These are phyloP conservation scores for Bombus turneri DNA, from an alignment of 1,140 invertebrate genomes.

Conservation along the genomic window DNA sequence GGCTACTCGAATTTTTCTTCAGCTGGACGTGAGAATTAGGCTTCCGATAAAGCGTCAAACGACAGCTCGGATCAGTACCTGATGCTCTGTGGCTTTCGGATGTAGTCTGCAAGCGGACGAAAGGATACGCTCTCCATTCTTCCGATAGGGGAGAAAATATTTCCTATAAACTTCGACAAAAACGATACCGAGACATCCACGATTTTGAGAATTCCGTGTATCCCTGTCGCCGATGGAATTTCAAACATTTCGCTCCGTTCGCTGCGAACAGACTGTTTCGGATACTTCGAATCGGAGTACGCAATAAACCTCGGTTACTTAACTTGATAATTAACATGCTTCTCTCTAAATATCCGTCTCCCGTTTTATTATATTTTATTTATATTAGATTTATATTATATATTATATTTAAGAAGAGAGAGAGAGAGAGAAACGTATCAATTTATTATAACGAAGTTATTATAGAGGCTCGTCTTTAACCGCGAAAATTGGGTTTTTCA, in stretches of 20 bases:
- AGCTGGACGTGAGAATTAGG: slow-evolving; percentile 65
- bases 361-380: background rate
- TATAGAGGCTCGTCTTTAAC: background rate
- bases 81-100: slow-evolving; percentile 18
- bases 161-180: slow-evolving; percentile 20
- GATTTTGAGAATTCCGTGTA: slow-evolving; percentile 4
- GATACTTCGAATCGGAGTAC: background rate
- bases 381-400: too few relatives aligned
- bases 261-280: background rate
- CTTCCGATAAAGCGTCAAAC: slow-evolving; percentile 33
- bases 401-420: too few relatives aligned
- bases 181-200: background rate
- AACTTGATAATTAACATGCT: background rate
- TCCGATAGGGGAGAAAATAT: background rate
- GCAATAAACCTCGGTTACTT: background rate
- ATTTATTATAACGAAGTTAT: background rate
- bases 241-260: background rate
- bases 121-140: background rate
- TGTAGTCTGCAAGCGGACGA: background rate
- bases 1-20: slow-evolving; percentile 53
- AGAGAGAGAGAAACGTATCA: background rate
- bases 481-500: background rate
- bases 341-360: background rate
- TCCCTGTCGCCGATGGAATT: background rate
- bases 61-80: slow-evolving; percentile 41